A percentile compares a stretch with the other conserved stretches of the same genome.
These are phyloP conservation scores for Solenodon paradoxus DNA, from an alignment of 2,113 vertebrate genomes.

Conservation along the genomic window DNA sequence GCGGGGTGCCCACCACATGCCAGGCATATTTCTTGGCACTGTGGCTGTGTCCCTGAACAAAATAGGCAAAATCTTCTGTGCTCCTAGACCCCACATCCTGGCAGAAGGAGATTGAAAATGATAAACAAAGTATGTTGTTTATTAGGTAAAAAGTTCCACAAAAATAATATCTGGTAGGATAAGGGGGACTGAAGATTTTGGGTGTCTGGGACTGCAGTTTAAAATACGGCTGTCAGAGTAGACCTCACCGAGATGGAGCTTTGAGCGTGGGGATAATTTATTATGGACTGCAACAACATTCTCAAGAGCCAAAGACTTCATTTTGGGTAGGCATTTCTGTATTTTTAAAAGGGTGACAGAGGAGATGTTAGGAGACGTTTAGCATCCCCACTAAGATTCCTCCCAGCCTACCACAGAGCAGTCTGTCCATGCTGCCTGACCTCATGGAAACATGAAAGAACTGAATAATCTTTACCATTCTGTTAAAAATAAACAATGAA, in stretches of 20 bases:
- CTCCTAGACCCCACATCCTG: background rate
- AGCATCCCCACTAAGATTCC: background rate
- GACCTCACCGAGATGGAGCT: background rate
- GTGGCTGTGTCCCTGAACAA: background rate
- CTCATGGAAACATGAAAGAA: background rate
- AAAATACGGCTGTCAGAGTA: background rate
- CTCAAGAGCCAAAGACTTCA: background rate
- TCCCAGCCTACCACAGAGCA: background rate
- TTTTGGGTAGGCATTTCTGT: background rate
- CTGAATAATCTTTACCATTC: background rate
- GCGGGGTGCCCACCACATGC: background rate
- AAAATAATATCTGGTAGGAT: background rate
- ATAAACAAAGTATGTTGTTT: background rate
- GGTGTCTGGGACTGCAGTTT: background rate
- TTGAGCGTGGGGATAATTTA: background rate
- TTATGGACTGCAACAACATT: background rate
- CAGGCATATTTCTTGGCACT: background rate
- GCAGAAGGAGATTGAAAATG: background rate
- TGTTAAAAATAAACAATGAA: background rate
- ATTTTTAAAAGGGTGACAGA: background rate
- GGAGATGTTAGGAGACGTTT: background rate
- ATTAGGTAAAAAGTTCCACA: background rate
- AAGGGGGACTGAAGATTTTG: background rate
- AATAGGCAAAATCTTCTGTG: background rate
- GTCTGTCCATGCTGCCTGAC: background rate